Evolutionary conservation across 2,797 vertebrate genomes (phyloP).

Genomic region (Periophthalmus magnuspinnatus): DNA sequence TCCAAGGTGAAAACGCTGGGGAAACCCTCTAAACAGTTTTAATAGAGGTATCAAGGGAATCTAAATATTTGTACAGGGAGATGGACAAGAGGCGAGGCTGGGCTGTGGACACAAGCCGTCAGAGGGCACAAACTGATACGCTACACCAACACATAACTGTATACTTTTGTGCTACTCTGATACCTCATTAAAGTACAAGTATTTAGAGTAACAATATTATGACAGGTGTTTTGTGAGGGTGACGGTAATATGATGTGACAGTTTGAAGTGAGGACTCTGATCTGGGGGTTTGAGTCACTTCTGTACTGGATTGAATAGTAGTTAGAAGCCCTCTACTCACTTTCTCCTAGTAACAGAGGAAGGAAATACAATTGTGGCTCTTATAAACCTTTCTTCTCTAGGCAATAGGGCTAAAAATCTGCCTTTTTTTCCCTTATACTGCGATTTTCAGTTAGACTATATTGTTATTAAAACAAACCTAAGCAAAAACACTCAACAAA

Average conservation of each 20-base stretch:
- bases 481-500: no score
- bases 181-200: conserved; percentile 30
- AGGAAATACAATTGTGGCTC: neutral
- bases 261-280: neutral
- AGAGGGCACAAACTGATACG: conserved; percentile 38
- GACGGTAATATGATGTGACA: neutral
- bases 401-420: no score
- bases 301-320: no score
- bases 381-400: no score
- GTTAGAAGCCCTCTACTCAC: no score
- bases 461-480: no score
- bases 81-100: conserved; percentile 41
- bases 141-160: conserved; percentile 30
- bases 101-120: conserved; percentile 35
- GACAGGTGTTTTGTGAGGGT: neutral
- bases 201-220: conserved; percentile 37
- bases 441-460: no score
- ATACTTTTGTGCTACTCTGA: conserved; percentile 11
- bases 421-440: no score
- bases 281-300: neutral
- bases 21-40: conserved; percentile 74
- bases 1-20: conserved; percentile 67
- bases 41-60: conserved; percentile 73
- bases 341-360: no score
- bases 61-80: conserved; percentile 77